Evolutionary conservation across 2,888 invertebrate species (phyloP).

Genomic region (Plusia festucae): DNA sequence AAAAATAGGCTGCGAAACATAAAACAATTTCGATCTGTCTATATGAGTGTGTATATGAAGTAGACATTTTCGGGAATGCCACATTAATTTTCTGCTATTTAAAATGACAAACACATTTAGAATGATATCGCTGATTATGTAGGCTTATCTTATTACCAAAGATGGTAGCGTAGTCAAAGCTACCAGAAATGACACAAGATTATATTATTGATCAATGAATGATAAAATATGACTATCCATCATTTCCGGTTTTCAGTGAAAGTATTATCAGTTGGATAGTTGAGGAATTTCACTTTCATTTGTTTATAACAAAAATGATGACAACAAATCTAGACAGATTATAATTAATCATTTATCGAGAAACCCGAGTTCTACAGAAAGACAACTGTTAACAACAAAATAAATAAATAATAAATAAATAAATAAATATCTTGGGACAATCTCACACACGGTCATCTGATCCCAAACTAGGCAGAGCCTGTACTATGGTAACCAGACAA

Average conservation of each 20-base stretch:
- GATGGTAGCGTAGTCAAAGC: not conserved
- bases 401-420: too few species aligned
- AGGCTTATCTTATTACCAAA: not conserved
- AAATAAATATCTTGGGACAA: too few species aligned
- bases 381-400: conserved; percentile 8
- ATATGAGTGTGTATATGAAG: too few species aligned
- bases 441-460: too few species aligned
- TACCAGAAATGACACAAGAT: not conserved
- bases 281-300: not conserved
- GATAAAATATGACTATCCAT: not conserved
- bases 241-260: not conserved
- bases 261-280: not conserved
- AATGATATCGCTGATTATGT: not conserved
- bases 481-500: too few species aligned
- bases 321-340: not conserved
- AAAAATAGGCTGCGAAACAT: not conserved
- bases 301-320: not conserved
- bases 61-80: too few species aligned
- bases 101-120: not conserved
- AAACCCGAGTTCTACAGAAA: not conserved
- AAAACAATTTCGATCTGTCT: not conserved
- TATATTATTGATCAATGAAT: not conserved
- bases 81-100: too few species aligned
- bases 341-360: not conserved
- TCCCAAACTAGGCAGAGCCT: too few species aligned